Evolutionary conservation across 2,888 invertebrate species (phyloP).

Genomic region (Alcis repandata): DNA sequence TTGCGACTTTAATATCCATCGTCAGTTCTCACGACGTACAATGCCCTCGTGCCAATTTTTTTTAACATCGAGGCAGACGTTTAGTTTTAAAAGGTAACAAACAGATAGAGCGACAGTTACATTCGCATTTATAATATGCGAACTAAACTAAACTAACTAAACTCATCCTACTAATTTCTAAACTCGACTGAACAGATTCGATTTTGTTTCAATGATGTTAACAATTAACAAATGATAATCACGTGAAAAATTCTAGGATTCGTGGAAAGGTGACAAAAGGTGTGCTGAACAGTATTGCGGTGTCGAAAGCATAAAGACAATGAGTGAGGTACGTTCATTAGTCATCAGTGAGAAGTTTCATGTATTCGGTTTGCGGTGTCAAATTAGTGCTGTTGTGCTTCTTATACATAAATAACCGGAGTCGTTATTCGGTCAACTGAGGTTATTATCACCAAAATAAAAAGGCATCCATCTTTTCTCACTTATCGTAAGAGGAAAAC

Average conservation of each 20-base stretch:
- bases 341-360: slow-evolving; percentile 55
- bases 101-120: not conserved
- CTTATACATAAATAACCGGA: slow-evolving; percentile 16
- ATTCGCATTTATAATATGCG: too few species aligned
- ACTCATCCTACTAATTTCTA: too few species aligned
- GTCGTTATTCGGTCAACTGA: slow-evolving; percentile 16
- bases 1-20: not conserved
- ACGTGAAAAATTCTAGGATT: slow-evolving; percentile 35
- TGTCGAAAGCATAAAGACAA: slow-evolving; percentile 55
- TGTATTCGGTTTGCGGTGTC: slow-evolving; percentile 52
- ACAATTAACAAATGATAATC: slow-evolving; percentile 25
- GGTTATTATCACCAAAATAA: slow-evolving; percentile 14
- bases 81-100: not conserved
- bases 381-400: slow-evolving; percentile 41
- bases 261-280: slow-evolving; percentile 38
- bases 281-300: slow-evolving; percentile 12
- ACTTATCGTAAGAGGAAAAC: not conserved
- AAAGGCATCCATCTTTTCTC: slow-evolving; percentile 10
- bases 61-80: not conserved
- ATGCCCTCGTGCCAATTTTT: not conserved
- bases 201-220: slow-evolving; percentile 2
- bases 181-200: not conserved
- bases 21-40: too few species aligned
- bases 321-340: slow-evolving; percentile 52
- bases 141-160: too few species aligned